Evolutionary conservation across 2,888 invertebrate species (phyloP).

Genomic region (Lasioglossum calceatum): DNA sequence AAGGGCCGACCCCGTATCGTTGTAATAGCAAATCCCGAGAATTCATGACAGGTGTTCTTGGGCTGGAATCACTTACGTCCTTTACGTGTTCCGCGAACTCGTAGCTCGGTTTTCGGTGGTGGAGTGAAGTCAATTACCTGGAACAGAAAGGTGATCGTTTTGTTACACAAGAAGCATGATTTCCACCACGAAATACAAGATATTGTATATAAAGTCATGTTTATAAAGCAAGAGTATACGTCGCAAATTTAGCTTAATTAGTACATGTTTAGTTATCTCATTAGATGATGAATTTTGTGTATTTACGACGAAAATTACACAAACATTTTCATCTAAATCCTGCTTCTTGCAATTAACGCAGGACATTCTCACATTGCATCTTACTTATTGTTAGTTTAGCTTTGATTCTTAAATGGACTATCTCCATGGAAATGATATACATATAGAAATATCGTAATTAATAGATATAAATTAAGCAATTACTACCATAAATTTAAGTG

Average conservation of each 20-base stretch:
- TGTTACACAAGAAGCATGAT: background rate
- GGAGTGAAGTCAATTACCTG: conserved; percentile 60
- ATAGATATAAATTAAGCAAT: background rate
- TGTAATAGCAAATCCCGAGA: conserved; percentile 36
- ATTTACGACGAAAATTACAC: too few relatives aligned
- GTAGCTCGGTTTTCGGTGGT: background rate
- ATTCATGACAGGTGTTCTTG: conserved; percentile 49
- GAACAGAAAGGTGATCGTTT: conserved; percentile 61
- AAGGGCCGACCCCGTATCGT: conserved; percentile 32
- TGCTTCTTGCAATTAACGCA: too few relatives aligned
- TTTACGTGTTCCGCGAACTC: conserved; percentile 17
- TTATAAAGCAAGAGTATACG: too few relatives aligned
- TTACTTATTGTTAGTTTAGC: too few relatives aligned
- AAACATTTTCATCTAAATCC: too few relatives aligned
- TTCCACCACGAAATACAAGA: background rate
- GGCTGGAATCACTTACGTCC: conserved; percentile 66
- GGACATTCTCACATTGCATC: too few relatives aligned
- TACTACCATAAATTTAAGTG: background rate
- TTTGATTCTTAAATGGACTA: too few relatives aligned
- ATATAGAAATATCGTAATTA: background rate
- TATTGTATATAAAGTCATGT: too few relatives aligned
- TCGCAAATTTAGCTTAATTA: too few relatives aligned
- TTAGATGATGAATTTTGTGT: too few relatives aligned
- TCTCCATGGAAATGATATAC: background rate
- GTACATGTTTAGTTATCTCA: too few relatives aligned